These are phyloP conservation scores for Bubo bubo DNA, from an alignment of 2,113 vertebrate genomes.

Conservation along the genomic window DNA sequence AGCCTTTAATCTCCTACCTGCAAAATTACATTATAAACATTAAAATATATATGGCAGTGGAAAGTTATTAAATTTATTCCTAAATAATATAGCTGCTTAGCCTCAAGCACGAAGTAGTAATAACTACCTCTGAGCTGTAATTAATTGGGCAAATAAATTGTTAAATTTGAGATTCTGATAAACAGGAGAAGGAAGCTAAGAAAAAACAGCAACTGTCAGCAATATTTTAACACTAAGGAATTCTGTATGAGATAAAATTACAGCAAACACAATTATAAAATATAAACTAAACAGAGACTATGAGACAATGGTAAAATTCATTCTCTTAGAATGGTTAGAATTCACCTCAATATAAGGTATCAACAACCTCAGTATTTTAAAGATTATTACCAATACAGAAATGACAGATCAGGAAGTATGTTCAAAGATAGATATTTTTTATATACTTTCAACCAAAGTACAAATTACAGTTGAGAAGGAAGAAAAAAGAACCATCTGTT, in stretches of 20 bases:
- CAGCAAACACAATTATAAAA: not conserved
- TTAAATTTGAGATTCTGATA: not conserved
- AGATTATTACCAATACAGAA: not conserved
- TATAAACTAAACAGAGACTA: not conserved
- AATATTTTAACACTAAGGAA: not conserved
- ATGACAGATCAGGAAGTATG: not conserved
- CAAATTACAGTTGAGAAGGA: not conserved
- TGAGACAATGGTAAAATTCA: not conserved
- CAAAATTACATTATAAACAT: constrained; percentile 28
- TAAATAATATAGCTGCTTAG: not conserved
- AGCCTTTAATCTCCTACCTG: not conserved
- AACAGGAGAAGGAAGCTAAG: not conserved
- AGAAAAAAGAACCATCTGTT: not conserved
- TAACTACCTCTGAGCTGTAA: not conserved
- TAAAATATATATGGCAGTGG: not conserved
- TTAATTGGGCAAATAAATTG: constrained; percentile 2
- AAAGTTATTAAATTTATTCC: constrained; percentile 2
- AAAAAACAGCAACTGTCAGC: not conserved
- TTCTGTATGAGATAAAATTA: not conserved
- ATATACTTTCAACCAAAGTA: not conserved
- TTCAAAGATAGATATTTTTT: not conserved
- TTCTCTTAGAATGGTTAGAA: not conserved
- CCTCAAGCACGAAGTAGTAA: not conserved
- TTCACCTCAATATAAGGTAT: not conserved
- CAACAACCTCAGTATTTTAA: not conserved